phyloP scores from a whole-genome alignment of 2,797 vertebrate genomes.

The Lacerta agilis region DNA sequence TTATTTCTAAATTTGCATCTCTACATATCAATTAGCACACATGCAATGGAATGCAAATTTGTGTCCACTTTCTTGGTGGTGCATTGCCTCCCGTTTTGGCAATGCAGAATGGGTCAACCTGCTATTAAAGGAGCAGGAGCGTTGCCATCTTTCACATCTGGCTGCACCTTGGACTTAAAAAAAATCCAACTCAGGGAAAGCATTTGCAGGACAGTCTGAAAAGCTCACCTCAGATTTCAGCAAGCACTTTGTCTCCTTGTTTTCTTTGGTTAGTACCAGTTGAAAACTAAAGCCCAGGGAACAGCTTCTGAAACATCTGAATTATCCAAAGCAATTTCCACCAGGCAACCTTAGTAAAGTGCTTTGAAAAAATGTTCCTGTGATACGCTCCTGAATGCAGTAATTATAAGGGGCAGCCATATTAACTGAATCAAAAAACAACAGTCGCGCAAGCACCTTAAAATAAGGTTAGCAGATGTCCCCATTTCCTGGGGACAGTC shows the following conservation, averaged over 20 bases:
- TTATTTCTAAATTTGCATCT: too few species aligned
- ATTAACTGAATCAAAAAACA: background rate
- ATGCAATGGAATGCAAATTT: too few species aligned
- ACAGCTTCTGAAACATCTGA: constrained; percentile 66
- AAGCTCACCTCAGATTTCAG: constrained; percentile 59
- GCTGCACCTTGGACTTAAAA: too few species aligned
- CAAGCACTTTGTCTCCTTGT: constrained; percentile 47
- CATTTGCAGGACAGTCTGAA: constrained; percentile 38
- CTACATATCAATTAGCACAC: too few species aligned
- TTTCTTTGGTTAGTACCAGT: constrained; percentile 59
- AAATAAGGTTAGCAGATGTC: too few species aligned
- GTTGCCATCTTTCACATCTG: too few species aligned
- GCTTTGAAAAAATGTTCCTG: constrained; percentile 44
- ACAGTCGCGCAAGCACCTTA: background rate
- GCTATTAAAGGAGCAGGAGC: too few species aligned
- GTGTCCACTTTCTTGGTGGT: too few species aligned
- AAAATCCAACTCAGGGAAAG: background rate
- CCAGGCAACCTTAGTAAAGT: constrained; percentile 63
- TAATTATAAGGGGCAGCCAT: constrained; percentile 42
- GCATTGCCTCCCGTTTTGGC: too few species aligned
- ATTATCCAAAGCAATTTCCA: constrained; percentile 62
- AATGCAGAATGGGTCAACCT: too few species aligned
- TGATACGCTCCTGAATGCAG: constrained; percentile 54
- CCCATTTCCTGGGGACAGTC: too few species aligned
- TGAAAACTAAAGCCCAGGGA: constrained; percentile 55